Evolutionary conservation across 2,113 vertebrate genomes (phyloP).

Genomic region (Lota lota): DNA sequence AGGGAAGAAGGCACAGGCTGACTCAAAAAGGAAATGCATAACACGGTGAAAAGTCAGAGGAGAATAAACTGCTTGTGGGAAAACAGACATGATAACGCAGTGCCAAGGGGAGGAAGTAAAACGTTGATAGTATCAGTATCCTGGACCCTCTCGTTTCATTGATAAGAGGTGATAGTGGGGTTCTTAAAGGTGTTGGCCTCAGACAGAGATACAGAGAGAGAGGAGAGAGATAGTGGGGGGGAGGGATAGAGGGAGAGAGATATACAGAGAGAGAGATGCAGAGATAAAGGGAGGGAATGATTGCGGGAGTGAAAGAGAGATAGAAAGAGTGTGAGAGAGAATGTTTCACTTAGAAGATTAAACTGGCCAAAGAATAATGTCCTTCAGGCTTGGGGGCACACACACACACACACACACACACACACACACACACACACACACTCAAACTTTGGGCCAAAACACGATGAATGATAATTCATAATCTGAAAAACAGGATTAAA

Average conservation of each 20-base stretch:
- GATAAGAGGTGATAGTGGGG: constrained; percentile 46
- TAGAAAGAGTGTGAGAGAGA: constrained; percentile 23
- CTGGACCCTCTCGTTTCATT: constrained; percentile 29
- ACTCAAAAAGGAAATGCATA: constrained; percentile 2
- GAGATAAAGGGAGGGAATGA: constrained; percentile 25
- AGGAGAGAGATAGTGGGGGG: constrained; percentile 21
- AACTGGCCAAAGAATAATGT: constrained; percentile 46
- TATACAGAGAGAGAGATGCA: constrained; percentile 25
- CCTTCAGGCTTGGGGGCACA: constrained; percentile 44
- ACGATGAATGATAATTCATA: too few species aligned
- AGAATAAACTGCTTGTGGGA: constrained; percentile 19
- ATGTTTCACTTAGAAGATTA: constrained; percentile 61
- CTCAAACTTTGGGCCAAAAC: constrained; percentile 1
- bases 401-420: constrained; percentile 4
- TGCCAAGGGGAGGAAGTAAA: constrained; percentile 23
- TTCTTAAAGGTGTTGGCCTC: constrained; percentile 33
- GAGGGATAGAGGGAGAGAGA: constrained; percentile 2
- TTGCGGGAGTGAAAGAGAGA: constrained; percentile 3
- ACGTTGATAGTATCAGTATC: constrained; percentile 54
- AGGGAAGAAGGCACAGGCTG: too few species aligned
- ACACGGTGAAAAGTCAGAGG: neutral
- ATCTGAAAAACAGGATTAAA: too few species aligned
- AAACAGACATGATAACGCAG: constrained; percentile 38
- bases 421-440: constrained; percentile 9
- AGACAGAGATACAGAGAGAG: constrained; percentile 22